These are phyloP conservation scores for Muricea muricata DNA, from an alignment of 92 coral and sea anemone genomes.

Conservation along the genomic window DNA sequence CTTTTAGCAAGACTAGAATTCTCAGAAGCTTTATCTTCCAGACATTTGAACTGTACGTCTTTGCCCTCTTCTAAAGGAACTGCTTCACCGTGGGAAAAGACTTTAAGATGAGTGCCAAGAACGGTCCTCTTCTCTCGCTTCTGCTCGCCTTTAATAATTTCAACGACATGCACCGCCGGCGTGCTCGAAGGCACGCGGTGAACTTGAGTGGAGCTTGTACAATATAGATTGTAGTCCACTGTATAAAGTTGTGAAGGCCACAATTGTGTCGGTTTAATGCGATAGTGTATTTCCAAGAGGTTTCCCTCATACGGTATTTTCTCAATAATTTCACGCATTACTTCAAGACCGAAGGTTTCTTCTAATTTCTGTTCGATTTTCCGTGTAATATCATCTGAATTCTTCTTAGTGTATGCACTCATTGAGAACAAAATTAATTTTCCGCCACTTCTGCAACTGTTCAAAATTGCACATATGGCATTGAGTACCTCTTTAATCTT, in stretches of 20 bases:
- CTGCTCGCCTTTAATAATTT: neutral
- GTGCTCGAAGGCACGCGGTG: neutral
- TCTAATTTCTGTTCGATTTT: constrained; percentile 6
- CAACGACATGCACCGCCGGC: neutral
- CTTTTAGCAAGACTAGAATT: neutral
- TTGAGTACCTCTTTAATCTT: neutral
- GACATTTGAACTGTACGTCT: neutral
- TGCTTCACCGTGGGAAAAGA: neutral
- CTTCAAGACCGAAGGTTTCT: neutral
- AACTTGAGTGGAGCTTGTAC: neutral
- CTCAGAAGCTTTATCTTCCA: neutral
- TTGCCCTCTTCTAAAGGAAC: constrained; percentile 1
- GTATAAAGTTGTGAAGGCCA: neutral
- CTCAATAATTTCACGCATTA: neutral
- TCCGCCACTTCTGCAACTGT: neutral
- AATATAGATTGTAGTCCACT: constrained; percentile 5
- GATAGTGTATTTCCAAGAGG: neutral
- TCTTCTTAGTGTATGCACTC: neutral
- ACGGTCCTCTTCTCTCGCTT: neutral
- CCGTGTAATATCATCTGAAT: constrained; percentile 13
- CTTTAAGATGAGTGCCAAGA: neutral
- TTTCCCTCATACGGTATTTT: neutral
- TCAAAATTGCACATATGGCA: constrained; percentile 1
- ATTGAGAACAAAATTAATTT: neutral
- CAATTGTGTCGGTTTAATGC: neutral